phyloP scores from a whole-genome alignment of 2,113 vertebrate genomes.

The Cheirogaleus medius region DNA sequence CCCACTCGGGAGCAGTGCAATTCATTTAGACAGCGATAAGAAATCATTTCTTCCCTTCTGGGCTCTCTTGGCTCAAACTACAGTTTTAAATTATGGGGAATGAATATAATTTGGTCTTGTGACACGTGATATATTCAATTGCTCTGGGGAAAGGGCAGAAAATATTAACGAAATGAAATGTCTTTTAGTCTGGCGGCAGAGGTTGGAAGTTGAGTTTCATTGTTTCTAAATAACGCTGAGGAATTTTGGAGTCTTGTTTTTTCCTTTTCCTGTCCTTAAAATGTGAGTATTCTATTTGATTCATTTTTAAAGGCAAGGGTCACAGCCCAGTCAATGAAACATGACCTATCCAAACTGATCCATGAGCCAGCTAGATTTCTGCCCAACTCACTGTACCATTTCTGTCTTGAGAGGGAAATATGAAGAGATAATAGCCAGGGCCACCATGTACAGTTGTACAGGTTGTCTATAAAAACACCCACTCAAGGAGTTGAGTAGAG shows the following conservation, averaged over 20 bases:
- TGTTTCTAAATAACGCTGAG: conserved; percentile 43
- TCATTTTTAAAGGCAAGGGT: conserved; percentile 47
- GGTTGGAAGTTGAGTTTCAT: not conserved
- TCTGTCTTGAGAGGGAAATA: not conserved
- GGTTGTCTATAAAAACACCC: not conserved
- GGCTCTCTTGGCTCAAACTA: conserved; percentile 41
- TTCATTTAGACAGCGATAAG: conserved; percentile 49
- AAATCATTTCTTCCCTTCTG: conserved; percentile 54
- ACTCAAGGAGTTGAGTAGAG: not conserved
- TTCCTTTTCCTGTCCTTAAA: not conserved
- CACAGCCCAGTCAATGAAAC: not conserved
- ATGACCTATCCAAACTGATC: not conserved
- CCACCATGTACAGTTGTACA: not conserved
- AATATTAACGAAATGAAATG: conserved; percentile 55
- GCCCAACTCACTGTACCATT: not conserved
- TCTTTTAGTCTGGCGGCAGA: conserved; percentile 22
- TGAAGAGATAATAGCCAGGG: not conserved
- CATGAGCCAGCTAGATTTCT: not conserved
- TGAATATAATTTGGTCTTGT: conserved; percentile 64
- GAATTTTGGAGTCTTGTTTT: not conserved
- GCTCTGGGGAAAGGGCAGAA: conserved; percentile 53
- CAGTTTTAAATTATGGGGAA: conserved; percentile 63
- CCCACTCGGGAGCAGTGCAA: not conserved
- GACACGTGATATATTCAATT: conserved; percentile 50
- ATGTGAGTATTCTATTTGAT: not conserved